Conservation (phyloP, 2,797 vertebrate genomes). For the Aphelocoma californica region DNA sequence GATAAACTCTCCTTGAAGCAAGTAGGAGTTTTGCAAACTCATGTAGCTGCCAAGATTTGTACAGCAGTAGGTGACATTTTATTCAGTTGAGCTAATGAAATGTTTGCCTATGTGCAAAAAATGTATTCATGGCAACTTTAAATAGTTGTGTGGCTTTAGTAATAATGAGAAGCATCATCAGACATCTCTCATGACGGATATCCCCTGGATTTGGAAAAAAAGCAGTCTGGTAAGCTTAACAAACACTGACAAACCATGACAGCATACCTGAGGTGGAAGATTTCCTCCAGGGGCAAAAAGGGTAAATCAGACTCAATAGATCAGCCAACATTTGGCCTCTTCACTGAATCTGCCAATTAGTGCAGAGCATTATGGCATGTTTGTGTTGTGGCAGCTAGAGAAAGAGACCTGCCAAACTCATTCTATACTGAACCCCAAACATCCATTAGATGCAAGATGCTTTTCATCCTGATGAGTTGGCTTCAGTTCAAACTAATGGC, state of each 20-base stretch:
- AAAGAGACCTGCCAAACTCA: conserved; percentile 65
- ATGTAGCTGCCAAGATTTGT: not conserved
- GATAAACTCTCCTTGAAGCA: not conserved
- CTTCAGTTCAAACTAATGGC: conserved; percentile 56
- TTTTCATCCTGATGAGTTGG: conserved; percentile 66
- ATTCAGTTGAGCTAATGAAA: conserved; percentile 2
- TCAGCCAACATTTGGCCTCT: conserved; percentile 53
- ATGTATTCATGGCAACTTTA: conserved; percentile 14
- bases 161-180: not conserved
- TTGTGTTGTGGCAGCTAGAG: conserved; percentile 64
- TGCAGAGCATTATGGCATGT: conserved; percentile 44
- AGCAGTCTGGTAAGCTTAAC: not conserved
- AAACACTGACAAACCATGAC: not conserved
- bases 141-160: not conserved
- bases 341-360: conserved; percentile 60
- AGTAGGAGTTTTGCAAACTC: not conserved
- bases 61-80: not conserved
- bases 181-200: not conserved
- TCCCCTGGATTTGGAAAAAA: not conserved
- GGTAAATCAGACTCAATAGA: conserved; percentile 44
- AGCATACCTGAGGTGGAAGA: conserved; percentile 43
- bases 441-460: conserved; percentile 64
- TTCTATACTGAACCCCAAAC: conserved; percentile 65
- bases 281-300: conserved; percentile 42
- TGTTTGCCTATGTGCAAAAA: conserved; percentile 21